phyloP scores from a whole-genome alignment of 2,888 invertebrate genomes.

The Dynastes maya region DNA sequence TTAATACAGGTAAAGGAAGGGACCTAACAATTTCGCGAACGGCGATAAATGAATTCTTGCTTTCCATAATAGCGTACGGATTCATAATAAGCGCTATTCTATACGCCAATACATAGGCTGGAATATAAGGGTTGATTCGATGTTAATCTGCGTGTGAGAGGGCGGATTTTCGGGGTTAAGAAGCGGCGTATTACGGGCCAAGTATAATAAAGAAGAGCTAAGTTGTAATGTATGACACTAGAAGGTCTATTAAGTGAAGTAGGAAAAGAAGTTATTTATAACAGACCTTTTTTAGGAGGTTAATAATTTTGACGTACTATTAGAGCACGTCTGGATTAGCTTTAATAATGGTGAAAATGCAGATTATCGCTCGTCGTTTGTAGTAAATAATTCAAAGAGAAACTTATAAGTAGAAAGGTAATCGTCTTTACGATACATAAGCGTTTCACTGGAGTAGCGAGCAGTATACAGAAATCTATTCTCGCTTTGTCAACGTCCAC shows the following conservation, averaged over 20 bases:
- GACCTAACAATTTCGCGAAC: not conserved
- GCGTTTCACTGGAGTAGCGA: no score
- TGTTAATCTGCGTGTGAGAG: not conserved
- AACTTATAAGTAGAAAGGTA: no score
- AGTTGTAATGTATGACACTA: not conserved
- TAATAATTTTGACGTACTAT: no score
- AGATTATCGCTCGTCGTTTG: no score
- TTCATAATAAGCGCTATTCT: not conserved
- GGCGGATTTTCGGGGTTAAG: not conserved
- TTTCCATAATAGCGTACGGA: not conserved
- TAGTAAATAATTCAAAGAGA: no score
- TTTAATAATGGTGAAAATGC: no score
- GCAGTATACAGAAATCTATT: no score
- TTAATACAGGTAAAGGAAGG: slow-evolving; percentile 4
- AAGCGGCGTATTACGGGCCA: not conserved
- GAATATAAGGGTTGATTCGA: not conserved
- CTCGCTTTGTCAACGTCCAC: no score
- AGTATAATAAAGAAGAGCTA: not conserved
- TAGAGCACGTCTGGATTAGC: no score
- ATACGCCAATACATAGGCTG: not conserved
- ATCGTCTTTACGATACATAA: no score
- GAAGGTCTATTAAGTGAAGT: not conserved
- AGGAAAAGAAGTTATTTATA: no score
- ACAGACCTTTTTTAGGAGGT: no score
- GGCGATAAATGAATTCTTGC: slow-evolving; percentile 9